Evolutionary conservation across 2,888 invertebrate genomes (phyloP), one percentile per base, ranked within the genome.

Genomic region (Tricholauxania praeusta): DNA sequence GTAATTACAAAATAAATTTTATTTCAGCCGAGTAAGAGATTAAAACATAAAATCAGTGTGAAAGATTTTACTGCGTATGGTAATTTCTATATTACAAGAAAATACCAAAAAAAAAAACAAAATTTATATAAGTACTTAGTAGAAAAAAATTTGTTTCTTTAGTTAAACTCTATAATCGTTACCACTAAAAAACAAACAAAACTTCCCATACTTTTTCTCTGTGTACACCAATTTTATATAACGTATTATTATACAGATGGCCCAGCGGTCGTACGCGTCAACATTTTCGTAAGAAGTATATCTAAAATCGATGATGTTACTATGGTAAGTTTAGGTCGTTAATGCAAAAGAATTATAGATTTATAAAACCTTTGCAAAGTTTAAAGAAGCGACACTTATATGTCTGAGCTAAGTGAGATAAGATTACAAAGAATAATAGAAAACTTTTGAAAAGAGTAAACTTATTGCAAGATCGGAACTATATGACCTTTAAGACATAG

Each of bases 261-360:
- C 89, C 96, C 97, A 88, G 96, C 97, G 89, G 92, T 95, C 90
- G 97, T 97, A 89, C 93, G 93, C 91, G 96, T 97, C 92, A 97
- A 97, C 94, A 96, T 97, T 91, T 96, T 96, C 93, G 95, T 97
- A 90, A 92, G 97, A 92, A 97, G 97, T 94, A 96, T 98, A 91
- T 96, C 96, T 91, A 96, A 97, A 92, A 97, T 97, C 91, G 97
- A 97, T 93, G 97, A 97, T 92, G 96, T 97, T 90, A 97, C 96
- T 86, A 97, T 97, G 97, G 97, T 97, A 95, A 96, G 96, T 70
- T 19, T 70, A 63, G 70, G 62, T 96, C 14, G 39, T 52, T 28
- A 57, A 53, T 17, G 52, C 52, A 53, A 55, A 19, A 32, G 52
- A 67, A 55, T 57, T 57, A 28, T 72, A 74, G 53, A 52, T 52